Evolutionary conservation across 2,113 vertebrate genomes (phyloP).

Genomic region (Cryptotis parvus): DNA sequence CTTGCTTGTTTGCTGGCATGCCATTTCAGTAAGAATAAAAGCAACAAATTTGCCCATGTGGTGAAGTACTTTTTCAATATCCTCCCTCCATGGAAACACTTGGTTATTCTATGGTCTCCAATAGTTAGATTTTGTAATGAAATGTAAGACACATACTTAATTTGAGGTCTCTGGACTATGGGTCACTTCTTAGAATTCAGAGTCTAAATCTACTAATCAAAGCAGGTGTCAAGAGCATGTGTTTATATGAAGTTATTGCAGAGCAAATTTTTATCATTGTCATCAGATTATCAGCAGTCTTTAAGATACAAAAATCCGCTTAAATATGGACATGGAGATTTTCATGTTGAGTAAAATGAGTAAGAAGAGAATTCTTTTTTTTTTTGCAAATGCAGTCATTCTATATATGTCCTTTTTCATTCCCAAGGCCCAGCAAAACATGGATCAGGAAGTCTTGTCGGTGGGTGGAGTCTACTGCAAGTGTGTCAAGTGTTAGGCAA

Average conservation of each 20-base stretch:
- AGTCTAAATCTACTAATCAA: not conserved
- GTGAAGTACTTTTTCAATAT: conserved; percentile 35
- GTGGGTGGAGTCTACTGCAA: too few relatives aligned
- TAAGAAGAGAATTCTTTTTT: too few relatives aligned
- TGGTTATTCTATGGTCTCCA: conserved; percentile 18
- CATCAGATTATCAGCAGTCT: not conserved
- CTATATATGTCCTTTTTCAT: too few relatives aligned
- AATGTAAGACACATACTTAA: conserved; percentile 2
- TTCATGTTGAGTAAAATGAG: too few relatives aligned
- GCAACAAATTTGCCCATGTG: conserved; percentile 3
- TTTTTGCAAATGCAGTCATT: too few relatives aligned
- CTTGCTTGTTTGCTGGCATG: conserved; percentile 48
- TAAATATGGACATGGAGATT: too few relatives aligned
- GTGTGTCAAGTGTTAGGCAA: too few relatives aligned
- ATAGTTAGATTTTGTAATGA: conserved; percentile 49
- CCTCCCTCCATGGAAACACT: too few relatives aligned
- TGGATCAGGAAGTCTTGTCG: too few relatives aligned
- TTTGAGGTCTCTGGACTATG: not conserved
- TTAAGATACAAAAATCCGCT: not conserved
- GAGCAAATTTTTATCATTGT: conserved; percentile 3
- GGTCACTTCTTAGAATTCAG: not conserved
- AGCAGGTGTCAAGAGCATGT: not conserved
- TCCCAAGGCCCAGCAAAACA: too few relatives aligned
- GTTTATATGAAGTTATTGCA: not conserved
- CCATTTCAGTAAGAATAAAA: not conserved